Conservation (phyloP, 2,113 vertebrate species). For the Grantiella picta region DNA sequence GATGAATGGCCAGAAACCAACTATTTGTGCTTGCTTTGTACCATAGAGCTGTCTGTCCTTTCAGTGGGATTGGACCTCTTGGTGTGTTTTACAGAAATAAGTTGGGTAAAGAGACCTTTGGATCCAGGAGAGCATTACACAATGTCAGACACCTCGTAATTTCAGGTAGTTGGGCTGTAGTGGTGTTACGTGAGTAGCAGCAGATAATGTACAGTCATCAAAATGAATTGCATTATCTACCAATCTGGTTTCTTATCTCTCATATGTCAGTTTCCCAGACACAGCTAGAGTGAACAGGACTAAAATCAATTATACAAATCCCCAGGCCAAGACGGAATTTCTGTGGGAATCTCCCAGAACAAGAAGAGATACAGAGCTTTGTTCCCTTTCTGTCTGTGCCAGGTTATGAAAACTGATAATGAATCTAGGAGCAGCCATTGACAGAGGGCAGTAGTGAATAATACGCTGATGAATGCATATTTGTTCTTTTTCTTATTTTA, state of each 20-base stretch:
- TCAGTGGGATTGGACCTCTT: background rate
- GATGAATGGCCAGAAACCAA: background rate
- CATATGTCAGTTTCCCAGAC: background rate
- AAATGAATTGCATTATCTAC: background rate
- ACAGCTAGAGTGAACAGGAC: background rate
- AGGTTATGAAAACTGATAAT: background rate
- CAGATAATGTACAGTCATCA: background rate
- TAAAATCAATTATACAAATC: background rate
- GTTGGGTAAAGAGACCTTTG: background rate
- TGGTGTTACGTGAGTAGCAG: background rate
- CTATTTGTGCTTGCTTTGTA: background rate
- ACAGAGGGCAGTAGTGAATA: background rate
- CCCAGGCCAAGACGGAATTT: background rate
- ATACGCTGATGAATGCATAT: background rate
- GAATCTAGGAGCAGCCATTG: background rate
- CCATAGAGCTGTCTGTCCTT: background rate
- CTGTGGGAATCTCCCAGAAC: background rate
- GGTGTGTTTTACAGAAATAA: background rate
- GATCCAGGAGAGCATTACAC: background rate
- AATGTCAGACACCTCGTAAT: background rate
- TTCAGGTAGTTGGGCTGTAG: background rate
- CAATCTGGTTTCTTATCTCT: background rate
- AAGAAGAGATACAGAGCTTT: background rate
- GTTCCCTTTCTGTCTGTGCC: background rate
- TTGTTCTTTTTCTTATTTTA: background rate